Percentiles rank a stretch among this genome's conserved stretches.
Evolutionary conservation across 2,888 invertebrate species (phyloP).

Genomic region (Crepidodera aurea): DNA sequence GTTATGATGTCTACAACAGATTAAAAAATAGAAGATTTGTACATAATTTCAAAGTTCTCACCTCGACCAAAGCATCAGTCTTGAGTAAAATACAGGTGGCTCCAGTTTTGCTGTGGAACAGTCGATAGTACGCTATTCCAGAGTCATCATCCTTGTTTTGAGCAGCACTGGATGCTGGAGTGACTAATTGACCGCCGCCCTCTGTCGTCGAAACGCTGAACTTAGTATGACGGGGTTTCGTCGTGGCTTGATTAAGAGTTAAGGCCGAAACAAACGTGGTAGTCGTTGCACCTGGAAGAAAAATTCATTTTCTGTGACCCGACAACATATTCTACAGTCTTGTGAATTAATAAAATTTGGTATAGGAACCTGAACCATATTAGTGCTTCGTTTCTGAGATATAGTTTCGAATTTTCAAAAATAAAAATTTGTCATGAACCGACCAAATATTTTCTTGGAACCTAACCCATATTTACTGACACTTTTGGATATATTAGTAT

Average conservation of each 20-base stretch:
- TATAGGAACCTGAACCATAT: no score
- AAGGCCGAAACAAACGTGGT: constrained; percentile 46
- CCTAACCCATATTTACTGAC: no score
- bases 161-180: constrained; percentile 41
- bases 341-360: neutral
- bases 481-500: no score
- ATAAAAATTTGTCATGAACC: no score
- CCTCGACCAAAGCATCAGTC: constrained; percentile 76
- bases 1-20: no score
- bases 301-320: no score
- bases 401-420: no score
- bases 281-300: constrained; percentile 40
- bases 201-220: constrained; percentile 66
- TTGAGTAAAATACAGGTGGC: constrained; percentile 81
- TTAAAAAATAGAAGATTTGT: no score
- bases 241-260: constrained; percentile 52
- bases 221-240: constrained; percentile 71
- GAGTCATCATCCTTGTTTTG: constrained; percentile 39
- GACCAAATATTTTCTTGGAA: no score
- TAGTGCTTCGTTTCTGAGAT: no score
- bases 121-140: constrained; percentile 68
- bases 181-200: constrained; percentile 39
- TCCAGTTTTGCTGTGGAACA: constrained; percentile 70
- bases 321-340: no score
- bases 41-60: no score